phyloP scores from a whole-genome alignment of 1,140 invertebrate species.

The Sitodiplosis mosellana region DNA sequence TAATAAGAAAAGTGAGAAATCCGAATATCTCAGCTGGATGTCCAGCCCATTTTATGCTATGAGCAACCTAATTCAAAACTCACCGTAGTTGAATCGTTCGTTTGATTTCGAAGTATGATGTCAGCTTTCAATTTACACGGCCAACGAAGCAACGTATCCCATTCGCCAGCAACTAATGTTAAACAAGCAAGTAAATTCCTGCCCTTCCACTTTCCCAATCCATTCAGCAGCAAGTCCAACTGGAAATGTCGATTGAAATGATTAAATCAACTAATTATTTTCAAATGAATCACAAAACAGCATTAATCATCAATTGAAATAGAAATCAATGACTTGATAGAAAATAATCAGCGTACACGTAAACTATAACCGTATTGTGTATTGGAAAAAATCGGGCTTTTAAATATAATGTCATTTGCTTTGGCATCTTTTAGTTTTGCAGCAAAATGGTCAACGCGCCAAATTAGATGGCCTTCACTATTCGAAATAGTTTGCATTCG shows the following conservation, averaged over 20 bases:
- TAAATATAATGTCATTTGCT: slow-evolving; percentile 35
- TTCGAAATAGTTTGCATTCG: slow-evolving; percentile 17
- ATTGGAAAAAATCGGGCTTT: slow-evolving; percentile 43
- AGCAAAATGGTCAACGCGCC: slow-evolving; percentile 43
- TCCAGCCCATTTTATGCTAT: slow-evolving; percentile 13
- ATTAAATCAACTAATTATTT: background rate
- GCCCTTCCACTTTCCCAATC: slow-evolving; percentile 50
- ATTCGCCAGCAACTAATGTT: slow-evolving; percentile 41
- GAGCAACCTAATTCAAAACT: slow-evolving; percentile 2
- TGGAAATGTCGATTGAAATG: slow-evolving; percentile 20
- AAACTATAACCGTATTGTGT: slow-evolving; percentile 51
- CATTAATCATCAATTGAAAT: too few species aligned
- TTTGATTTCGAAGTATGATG: slow-evolving; percentile 41
- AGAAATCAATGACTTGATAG: slow-evolving; percentile 11
- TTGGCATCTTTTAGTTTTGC: slow-evolving; percentile 43
- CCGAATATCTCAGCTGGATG: slow-evolving; percentile 1
- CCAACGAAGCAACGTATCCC: slow-evolving; percentile 47
- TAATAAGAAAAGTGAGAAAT: slow-evolving; percentile 17
- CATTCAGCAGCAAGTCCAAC: slow-evolving; percentile 47
- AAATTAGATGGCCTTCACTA: slow-evolving; percentile 36
- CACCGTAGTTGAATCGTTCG: slow-evolving; percentile 26
- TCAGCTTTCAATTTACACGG: slow-evolving; percentile 41
- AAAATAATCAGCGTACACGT: too few species aligned
- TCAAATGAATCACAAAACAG: too few species aligned
- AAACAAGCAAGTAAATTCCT: slow-evolving; percentile 45